Evolutionary conservation across 2,888 invertebrate genomes (phyloP).

Genomic region (Nomada fabriciana): DNA sequence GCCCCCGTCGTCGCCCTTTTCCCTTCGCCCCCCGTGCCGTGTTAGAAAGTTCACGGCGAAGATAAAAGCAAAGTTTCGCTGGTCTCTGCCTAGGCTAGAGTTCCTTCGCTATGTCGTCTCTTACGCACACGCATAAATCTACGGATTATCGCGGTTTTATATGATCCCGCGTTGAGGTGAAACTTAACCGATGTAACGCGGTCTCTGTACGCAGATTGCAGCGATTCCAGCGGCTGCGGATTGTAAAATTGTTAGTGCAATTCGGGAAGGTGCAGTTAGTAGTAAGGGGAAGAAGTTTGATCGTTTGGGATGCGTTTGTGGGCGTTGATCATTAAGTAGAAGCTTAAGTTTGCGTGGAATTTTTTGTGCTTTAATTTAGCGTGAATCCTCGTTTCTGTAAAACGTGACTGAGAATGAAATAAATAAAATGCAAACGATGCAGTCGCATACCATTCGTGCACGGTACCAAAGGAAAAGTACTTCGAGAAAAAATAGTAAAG

Average conservation of each 20-base stretch:
- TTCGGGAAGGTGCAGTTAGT: not conserved
- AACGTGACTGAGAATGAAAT: too few species aligned
- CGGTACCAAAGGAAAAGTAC: too few species aligned
- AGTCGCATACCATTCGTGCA: too few species aligned
- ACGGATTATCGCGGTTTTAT: constrained; percentile 59
- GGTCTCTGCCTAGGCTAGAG: constrained; percentile 49
- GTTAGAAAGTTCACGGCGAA: constrained; percentile 61
- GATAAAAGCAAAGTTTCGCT: constrained; percentile 73
- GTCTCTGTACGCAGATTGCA: not conserved
- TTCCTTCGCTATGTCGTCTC: constrained; percentile 52
- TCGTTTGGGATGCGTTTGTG: too few species aligned
- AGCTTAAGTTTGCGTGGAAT: too few species aligned
- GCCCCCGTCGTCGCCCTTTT: not conserved
- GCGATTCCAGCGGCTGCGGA: not conserved
- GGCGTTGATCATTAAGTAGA: too few species aligned
- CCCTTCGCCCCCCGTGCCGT: not conserved
- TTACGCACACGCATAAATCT: constrained; percentile 70
- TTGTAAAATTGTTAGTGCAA: not conserved
- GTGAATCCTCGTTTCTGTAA: too few species aligned
- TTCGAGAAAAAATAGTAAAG: too few species aligned
- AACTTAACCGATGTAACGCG: constrained; percentile 18
- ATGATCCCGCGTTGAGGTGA: constrained; percentile 33
- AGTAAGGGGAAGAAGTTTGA: too few species aligned
- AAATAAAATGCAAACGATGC: too few species aligned
- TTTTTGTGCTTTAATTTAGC: too few species aligned